phyloP scores from a whole-genome alignment of 2,797 vertebrate species.

The Selene dorsalis region DNA sequence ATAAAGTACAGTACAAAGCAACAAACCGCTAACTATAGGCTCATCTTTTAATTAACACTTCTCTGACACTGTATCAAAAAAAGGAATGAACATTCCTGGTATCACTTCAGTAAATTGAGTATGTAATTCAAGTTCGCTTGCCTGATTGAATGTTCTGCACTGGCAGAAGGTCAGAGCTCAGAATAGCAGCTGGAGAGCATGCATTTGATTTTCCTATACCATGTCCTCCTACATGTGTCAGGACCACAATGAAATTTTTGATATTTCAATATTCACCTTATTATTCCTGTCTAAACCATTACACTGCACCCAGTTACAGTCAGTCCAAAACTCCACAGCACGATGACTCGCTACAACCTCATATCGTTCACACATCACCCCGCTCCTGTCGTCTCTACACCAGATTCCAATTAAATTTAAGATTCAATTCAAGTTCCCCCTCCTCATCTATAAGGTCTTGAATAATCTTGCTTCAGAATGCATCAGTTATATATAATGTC shows the following conservation, averaged over 20 bases:
- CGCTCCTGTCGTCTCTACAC: not conserved
- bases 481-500: not conserved
- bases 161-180: not conserved
- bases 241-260: constrained; percentile 1
- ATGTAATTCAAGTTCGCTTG: not conserved
- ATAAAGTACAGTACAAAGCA: not conserved
- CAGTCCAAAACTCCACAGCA: not conserved
- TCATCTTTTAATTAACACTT: not conserved
- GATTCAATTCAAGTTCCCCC: not conserved
- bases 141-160: not conserved
- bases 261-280: constrained; percentile 3
- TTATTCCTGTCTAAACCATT: not conserved
- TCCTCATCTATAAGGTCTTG: not conserved
- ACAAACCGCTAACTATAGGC: not conserved
- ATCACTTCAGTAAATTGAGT: not conserved
- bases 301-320: not conserved
- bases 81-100: not conserved
- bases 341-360: not conserved
- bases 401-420: not conserved
- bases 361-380: not conserved
- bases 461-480: not conserved
- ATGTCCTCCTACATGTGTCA: not conserved
- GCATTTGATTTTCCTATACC: not conserved
- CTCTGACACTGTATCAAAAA: not conserved
- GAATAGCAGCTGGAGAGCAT: not conserved